Evolutionary conservation across 1,140 invertebrate species (phyloP).

Genomic region (Cydia strobilella): DNA sequence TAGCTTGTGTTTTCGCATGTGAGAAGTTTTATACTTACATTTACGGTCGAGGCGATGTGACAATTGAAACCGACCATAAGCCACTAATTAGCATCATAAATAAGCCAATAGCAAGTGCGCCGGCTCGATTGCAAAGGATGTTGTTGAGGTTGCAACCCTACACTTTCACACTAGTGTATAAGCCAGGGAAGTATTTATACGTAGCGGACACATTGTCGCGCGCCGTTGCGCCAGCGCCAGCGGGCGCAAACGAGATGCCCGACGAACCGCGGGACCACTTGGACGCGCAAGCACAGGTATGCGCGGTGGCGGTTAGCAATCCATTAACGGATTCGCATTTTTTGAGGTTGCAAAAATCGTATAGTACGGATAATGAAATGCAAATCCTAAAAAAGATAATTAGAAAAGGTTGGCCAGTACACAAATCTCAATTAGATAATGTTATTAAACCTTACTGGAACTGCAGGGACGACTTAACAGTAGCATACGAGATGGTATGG

Average conservation of each 20-base stretch:
- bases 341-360: neutral
- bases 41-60: neutral
- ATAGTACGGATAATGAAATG: neutral
- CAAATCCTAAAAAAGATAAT: neutral
- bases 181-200: neutral
- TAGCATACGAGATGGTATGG: slow-evolving; percentile 51
- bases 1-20: neutral
- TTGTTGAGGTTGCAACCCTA: neutral
- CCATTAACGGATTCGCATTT: neutral
- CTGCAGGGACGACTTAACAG: slow-evolving; percentile 44
- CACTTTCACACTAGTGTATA: neutral
- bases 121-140: neutral
- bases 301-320: neutral
- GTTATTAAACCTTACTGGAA: slow-evolving; percentile 30
- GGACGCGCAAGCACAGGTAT: neutral
- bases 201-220: neutral
- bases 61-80: neutral
- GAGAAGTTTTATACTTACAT: slow-evolving; percentile 4
- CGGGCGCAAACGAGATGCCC: too few relatives aligned
- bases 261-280: neutral
- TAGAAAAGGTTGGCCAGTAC: slow-evolving; percentile 12
- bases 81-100: neutral
- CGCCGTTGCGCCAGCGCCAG: neutral
- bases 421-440: neutral
- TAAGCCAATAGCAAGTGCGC: neutral